Evolutionary conservation across 2,113 vertebrate species (phyloP).

Genomic region (Otolemur garnettii): DNA sequence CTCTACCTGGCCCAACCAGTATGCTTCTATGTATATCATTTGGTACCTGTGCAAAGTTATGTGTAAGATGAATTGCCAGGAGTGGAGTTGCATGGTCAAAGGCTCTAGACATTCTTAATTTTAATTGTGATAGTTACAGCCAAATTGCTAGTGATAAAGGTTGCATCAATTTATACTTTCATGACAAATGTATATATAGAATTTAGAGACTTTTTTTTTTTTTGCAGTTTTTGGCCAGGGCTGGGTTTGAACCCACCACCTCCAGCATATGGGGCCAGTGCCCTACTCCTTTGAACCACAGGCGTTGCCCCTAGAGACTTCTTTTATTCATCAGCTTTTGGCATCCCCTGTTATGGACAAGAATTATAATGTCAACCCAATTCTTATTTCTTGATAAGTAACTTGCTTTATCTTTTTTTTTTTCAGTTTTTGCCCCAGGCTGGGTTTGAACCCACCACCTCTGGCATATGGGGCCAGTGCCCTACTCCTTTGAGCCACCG

Average conservation of each 20-base stretch:
- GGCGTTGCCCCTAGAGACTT: background rate
- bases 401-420: background rate
- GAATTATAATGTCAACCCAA: background rate
- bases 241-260: too few species aligned
- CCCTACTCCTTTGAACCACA: too few species aligned
- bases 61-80: background rate
- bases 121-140: constrained; percentile 13
- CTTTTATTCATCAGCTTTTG: background rate
- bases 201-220: background rate
- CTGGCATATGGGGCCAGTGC: too few species aligned
- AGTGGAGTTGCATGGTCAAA: background rate
- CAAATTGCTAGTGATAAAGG: background rate
- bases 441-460: too few species aligned
- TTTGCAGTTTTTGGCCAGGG: too few species aligned
- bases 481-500: too few species aligned
- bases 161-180: background rate
- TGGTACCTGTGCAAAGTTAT: background rate
- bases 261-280: too few species aligned
- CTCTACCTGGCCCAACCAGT: background rate
- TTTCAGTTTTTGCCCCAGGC: too few species aligned
- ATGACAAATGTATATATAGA: background rate
- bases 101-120: background rate
- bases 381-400: constrained; percentile 2
- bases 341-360: background rate
- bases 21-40: background rate